These are phyloP conservation scores for Crotalus helleri DNA, from an alignment of 2,113 vertebrate species.

Conservation along the genomic window DNA sequence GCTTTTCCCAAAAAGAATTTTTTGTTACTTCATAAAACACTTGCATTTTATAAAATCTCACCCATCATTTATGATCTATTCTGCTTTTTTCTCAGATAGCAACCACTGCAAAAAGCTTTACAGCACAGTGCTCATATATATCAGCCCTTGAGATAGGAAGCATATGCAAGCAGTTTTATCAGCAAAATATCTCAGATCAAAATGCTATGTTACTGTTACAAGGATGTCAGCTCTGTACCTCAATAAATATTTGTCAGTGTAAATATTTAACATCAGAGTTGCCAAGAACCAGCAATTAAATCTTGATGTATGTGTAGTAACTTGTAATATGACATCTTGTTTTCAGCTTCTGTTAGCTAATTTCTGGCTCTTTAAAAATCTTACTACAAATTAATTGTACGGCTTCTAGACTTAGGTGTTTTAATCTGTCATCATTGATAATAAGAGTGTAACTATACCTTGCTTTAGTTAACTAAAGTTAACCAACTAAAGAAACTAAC, in stretches of 20 bases:
- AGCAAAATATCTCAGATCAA: not conserved
- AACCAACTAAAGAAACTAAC: not conserved
- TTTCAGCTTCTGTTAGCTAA: not conserved
- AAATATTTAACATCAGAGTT: slow-evolving; percentile 26
- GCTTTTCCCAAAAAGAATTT: not conserved
- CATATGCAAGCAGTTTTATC: not conserved
- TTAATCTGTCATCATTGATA: slow-evolving; percentile 18
- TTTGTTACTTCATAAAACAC: not conserved
- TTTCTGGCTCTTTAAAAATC: slow-evolving; percentile 1
- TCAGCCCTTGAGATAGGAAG: not conserved
- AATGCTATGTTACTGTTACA: not conserved
- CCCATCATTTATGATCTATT: not conserved
- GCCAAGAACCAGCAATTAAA: slow-evolving; percentile 17
- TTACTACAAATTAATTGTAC: slow-evolving; percentile 15
- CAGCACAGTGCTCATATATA: not conserved
- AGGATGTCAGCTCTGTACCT: not conserved
- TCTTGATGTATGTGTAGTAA: slow-evolving; percentile 16
- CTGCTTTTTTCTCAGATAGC: not conserved
- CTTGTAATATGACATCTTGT: slow-evolving; percentile 15
- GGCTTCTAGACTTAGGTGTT: slow-evolving; percentile 11
- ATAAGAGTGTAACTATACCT: not conserved
- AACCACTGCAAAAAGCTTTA: not conserved
- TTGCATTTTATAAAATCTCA: not conserved
- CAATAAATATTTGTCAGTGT: slow-evolving; percentile 10
- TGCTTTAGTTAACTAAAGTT: not conserved